phyloP scores from a whole-genome alignment of 2,888 invertebrate genomes.

The Hypercompe scribonia region DNA sequence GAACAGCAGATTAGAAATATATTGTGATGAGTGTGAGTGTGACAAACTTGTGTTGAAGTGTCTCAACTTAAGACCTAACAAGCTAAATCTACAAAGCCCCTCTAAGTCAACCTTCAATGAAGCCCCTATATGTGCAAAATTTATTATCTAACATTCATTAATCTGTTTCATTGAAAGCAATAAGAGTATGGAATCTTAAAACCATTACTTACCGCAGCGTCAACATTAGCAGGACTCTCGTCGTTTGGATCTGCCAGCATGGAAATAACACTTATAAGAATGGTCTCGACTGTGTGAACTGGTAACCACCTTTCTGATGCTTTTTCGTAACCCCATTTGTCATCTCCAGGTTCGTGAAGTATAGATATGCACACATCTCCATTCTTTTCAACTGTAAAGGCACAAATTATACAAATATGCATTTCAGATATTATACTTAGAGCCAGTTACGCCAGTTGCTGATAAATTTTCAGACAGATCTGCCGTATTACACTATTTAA shows the following conservation, averaged over 20 bases:
- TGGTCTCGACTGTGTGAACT: conserved; percentile 99
- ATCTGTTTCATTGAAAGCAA: not conserved
- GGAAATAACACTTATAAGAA: conserved; percentile 99
- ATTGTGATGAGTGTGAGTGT: no score
- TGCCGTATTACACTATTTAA: no score
- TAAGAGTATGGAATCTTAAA: not conserved
- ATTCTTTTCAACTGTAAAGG: conserved; percentile 94
- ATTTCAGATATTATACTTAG: not conserved
- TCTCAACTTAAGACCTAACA: no score
- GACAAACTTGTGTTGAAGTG: no score
- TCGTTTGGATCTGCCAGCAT: conserved; percentile 99
- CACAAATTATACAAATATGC: not conserved
- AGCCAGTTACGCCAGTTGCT: no score
- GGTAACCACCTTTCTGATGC: conserved; percentile 99
- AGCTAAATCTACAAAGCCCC: no score
- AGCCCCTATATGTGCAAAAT: not conserved
- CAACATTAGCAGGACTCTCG: conserved; percentile 99
- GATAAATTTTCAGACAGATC: no score
- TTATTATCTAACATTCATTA: not conserved
- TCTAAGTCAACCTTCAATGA: not conserved
- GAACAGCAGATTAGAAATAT: no score
- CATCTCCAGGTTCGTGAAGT: conserved; percentile 99
- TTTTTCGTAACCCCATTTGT: conserved; percentile 99
- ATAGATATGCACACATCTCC: conserved; percentile 99
- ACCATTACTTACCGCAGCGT: conserved; percentile 95